These are phyloP conservation scores for Stercorarius parasiticus DNA, from an alignment of 2,113 vertebrate genomes.

Conservation along the genomic window DNA sequence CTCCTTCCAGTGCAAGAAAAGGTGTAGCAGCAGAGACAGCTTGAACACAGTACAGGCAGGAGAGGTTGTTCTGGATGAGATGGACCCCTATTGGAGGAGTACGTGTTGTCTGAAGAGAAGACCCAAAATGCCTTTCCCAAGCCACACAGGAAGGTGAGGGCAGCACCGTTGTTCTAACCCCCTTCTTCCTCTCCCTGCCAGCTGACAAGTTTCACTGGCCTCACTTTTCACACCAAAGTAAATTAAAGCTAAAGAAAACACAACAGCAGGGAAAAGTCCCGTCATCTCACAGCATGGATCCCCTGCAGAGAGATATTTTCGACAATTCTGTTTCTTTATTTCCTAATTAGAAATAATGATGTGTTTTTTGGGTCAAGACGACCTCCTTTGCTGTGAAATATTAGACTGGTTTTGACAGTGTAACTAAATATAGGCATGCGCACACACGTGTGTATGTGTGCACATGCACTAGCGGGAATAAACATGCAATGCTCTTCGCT, in stretches of 20 bases:
- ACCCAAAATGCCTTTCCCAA: not conserved
- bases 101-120: not conserved
- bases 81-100: not conserved
- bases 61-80: not conserved
- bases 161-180: not conserved
- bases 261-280: conserved; percentile 11
- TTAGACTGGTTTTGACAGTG: not conserved
- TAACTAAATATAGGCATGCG: conserved; percentile 25
- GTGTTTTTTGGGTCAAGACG: conserved; percentile 16
- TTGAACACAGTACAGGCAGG: not conserved
- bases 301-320: conserved; percentile 22
- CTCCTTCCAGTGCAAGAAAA: not conserved
- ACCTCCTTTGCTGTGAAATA: conserved; percentile 43
- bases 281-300: not conserved
- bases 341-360: conserved; percentile 60
- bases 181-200: not conserved
- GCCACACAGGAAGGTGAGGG: not conserved
- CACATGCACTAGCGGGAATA: not conserved
- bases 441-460: not conserved
- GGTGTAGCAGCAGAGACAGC: not conserved
- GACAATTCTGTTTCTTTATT: conserved; percentile 19
- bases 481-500: not conserved
- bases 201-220: not conserved
- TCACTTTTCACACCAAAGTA: not conserved
- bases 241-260: conserved; percentile 24